A percentile compares a stretch with the other conserved stretches of the same genome.
Evolutionary conservation across 2,888 invertebrate species (phyloP).

Genomic region (Azorinus chamasolen): DNA sequence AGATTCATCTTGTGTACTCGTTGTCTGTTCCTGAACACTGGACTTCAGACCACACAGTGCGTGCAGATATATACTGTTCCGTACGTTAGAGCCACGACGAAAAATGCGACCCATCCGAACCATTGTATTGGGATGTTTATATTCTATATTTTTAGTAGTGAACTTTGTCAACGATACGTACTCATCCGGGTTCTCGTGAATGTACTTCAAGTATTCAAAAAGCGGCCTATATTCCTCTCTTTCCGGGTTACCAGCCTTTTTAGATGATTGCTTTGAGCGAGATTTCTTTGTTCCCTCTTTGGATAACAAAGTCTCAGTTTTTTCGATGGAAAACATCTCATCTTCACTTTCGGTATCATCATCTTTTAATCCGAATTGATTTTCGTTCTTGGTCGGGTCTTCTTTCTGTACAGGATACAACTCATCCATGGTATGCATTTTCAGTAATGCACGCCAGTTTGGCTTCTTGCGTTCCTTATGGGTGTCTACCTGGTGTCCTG

Average conservation of each 20-base stretch:
- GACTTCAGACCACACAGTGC: constrained; percentile 67
- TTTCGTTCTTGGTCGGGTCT: not conserved
- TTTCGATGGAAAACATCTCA: constrained; percentile 30
- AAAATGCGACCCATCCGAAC: constrained; percentile 64
- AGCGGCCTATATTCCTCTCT: constrained; percentile 72
- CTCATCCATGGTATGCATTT: constrained; percentile 58
- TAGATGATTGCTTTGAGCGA: constrained; percentile 25
- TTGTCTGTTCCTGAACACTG: constrained; percentile 28
- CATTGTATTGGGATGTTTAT: constrained; percentile 53
- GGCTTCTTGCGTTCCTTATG: constrained; percentile 51
- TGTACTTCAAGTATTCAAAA: constrained; percentile 73
- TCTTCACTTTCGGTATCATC: constrained; percentile 35
- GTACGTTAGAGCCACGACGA: constrained; percentile 50
- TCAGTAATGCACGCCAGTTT: constrained; percentile 46
- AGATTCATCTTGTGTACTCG: constrained; percentile 60
- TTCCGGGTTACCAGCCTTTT: constrained; percentile 35
- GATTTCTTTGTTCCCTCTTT: not conserved
- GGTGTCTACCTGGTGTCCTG: constrained; percentile 67
- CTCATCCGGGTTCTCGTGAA: constrained; percentile 73
- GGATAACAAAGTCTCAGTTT: constrained; percentile 47
- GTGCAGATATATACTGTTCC: constrained; percentile 58
- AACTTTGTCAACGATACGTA: constrained; percentile 57
- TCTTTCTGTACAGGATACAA: constrained; percentile 40
- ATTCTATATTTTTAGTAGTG: constrained; percentile 43
- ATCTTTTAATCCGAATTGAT: constrained; percentile 6